Conservation (phyloP, 1,140 invertebrate species). For the Arion vulgaris region DNA sequence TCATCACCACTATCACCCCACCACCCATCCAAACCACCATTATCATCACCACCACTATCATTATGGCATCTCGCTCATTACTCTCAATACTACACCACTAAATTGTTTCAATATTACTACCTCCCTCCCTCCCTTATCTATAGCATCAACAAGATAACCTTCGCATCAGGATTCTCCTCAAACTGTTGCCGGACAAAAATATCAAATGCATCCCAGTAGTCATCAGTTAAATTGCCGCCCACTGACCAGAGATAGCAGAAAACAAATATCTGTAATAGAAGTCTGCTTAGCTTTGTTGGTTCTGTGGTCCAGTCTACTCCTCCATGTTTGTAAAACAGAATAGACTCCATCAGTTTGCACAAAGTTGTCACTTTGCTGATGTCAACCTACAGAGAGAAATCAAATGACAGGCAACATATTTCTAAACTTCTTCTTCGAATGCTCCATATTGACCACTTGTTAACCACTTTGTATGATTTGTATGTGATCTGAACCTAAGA, state of each 20-base stretch:
- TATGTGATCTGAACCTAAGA: no score
- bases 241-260: slow-evolving; percentile 86
- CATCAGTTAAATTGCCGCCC: slow-evolving; percentile 85
- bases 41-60: no score
- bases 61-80: no score
- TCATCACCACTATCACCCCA: no score
- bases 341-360: slow-evolving; percentile 81
- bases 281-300: slow-evolving; percentile 70
- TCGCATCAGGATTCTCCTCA: slow-evolving; percentile 79
- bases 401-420: no score
- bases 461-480: no score
- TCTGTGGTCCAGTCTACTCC: slow-evolving; percentile 74
- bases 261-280: slow-evolving; percentile 81
- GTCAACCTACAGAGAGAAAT: slow-evolving; percentile 78
- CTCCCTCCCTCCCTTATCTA: no score
- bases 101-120: no score
- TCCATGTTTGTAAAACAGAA: slow-evolving; percentile 74
- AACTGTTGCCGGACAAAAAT: slow-evolving; percentile 80
- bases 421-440: no score
- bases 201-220: slow-evolving; percentile 81
- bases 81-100: no score
- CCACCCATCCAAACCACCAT: no score
- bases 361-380: slow-evolving; percentile 84
- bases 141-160: slow-evolving; percentile 55
- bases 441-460: no score